Conservation (phyloP, 2,888 invertebrate genomes). For the Meiosimyza platycephala region DNA sequence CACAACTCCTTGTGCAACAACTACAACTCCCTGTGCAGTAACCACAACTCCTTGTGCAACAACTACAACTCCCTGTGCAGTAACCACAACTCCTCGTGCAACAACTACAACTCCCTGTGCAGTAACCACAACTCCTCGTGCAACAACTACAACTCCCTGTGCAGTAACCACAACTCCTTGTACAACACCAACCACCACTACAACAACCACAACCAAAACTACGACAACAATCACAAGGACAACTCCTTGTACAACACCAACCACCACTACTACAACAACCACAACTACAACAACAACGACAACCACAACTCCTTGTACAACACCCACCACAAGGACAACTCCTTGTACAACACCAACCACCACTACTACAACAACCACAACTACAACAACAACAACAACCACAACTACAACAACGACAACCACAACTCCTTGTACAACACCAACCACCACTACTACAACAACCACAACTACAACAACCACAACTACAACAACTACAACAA, state of each 20-base stretch:
- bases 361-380: neutral
- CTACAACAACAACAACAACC: neutral
- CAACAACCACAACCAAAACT: neutral
- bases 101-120: slow-evolving; percentile 30
- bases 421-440: neutral
- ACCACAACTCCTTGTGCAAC: slow-evolving; percentile 36
- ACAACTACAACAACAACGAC: neutral
- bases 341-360: neutral
- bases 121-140: slow-evolving; percentile 29
- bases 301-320: neutral
- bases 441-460: neutral
- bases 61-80: neutral
- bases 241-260: neutral
- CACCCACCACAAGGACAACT: neutral
- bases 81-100: slow-evolving; percentile 28
- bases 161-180: slow-evolving; percentile 22
- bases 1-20: neutral
- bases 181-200: slow-evolving; percentile 20
- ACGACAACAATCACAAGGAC: neutral
- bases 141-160: slow-evolving; percentile 28
- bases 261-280: neutral
- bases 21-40: slow-evolving; percentile 35
- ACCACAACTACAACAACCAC: neutral
- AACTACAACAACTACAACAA: slow-evolving; percentile 3
- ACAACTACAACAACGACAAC: neutral